Evolutionary conservation across 2,888 invertebrate genomes (phyloP).

Genomic region (Cylloceria caligata): DNA sequence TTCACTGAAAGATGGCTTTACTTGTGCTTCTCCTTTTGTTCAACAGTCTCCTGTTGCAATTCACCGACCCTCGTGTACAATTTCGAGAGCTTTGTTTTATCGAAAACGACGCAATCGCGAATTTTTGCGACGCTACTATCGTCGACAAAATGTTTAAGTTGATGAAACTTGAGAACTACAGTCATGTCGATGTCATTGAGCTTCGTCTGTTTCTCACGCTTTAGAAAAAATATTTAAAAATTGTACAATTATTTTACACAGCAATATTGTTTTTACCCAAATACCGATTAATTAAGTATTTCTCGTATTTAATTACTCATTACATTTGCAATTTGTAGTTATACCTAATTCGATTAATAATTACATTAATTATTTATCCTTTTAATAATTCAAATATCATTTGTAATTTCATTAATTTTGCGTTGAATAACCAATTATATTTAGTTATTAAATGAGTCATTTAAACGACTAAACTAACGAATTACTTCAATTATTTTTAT

Average conservation of each 20-base stretch:
- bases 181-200: conserved; percentile 92
- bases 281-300: neutral
- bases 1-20: conserved; percentile 73
- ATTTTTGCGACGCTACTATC: conserved; percentile 85
- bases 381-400: neutral
- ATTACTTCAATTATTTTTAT: too few relatives aligned
- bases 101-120: conserved; percentile 87
- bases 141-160: conserved; percentile 87
- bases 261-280: neutral
- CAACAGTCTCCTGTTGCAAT: conserved; percentile 88
- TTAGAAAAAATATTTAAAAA: conserved; percentile 72
- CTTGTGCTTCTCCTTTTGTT: conserved; percentile 88
- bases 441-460: too few relatives aligned
- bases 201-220: conserved; percentile 91
- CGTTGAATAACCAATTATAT: too few relatives aligned
- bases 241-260: too few relatives aligned
- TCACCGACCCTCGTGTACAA: conserved; percentile 88
- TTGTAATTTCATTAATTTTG: too few relatives aligned
- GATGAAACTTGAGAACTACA: conserved; percentile 89
- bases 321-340: neutral
- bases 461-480: too few relatives aligned
- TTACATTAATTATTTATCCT: neutral
- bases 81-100: conserved; percentile 86
- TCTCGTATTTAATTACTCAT: neutral
- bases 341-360: neutral